Base-by-base conservation (phyloP, 2,113 vertebrate genomes). In the Bubo bubo region DNA sequence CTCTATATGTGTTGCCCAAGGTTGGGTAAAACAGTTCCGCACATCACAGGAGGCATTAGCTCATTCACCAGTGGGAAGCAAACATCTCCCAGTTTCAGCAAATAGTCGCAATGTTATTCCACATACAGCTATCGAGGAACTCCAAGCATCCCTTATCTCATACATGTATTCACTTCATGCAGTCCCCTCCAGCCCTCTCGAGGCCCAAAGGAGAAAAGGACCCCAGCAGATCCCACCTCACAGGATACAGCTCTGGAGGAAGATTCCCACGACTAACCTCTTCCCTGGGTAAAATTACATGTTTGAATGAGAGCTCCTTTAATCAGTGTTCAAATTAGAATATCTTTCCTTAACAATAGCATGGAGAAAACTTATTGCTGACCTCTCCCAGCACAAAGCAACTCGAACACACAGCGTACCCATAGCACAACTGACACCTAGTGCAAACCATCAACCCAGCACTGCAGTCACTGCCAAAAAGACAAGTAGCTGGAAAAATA, bases 31-130 rank as follows among this genome's bases (percentile, higher is more conserved):
- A 10, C 6, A 45, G 45, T 2, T 2, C 1, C 7, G n/a, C 20
- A 6, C 17, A 59, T 34, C 73, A 16, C n/a, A 14, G 56, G 47
- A 86, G 37, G 6, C 1, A 0, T 18, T 9, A 32, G 27, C 47
- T 39, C 39, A 39, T 39, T 39, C 19, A 4, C 34, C 32, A 41
- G 32, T 2, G n/a, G 6, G 20, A 66, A 70, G 22, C 34, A 27
- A 34, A 14, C 12, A 52, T 2, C 34, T 50, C 43, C 50, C 37
- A 9, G 19, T 59, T 39, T 56, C 71, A 73, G 59, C 37, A 81
- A 35, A 60, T 0, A 70, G 14, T 18, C 1, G 0, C 21, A 39
- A 17, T 0, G 1, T 23, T n/a, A 73, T 16, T 85, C 28, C 59
- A 27, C 3, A 1, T 4, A 32, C 3, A 77, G 55, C n/a, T 15